These are phyloP conservation scores for Agapornis canus DNA, from an alignment of 2,797 vertebrate species.

Conservation along the genomic window DNA sequence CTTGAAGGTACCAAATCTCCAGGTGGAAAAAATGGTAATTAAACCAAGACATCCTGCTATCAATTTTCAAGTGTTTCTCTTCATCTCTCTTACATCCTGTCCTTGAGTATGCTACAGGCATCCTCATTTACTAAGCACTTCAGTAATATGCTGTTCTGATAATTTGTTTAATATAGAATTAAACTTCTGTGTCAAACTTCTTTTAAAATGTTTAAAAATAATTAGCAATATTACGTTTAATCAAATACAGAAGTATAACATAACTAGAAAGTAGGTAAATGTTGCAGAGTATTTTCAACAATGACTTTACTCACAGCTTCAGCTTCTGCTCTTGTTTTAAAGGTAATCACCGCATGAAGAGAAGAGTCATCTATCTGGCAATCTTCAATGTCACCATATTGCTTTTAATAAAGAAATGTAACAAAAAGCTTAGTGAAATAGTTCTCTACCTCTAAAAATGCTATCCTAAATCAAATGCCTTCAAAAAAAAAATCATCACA, in stretches of 20 bases:
- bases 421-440: conserved; percentile 44
- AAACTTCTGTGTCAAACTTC: neutral
- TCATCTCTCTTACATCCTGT: neutral
- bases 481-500: neutral
- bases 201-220: neutral
- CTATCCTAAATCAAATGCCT: neutral
- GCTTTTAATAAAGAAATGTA: conserved; percentile 77
- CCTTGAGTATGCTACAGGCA: neutral
- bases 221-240: neutral
- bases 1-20: neutral
- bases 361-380: conserved; percentile 90
- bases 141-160: neutral
- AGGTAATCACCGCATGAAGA: conserved; percentile 89
- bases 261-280: neutral
- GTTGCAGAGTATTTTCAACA: neutral
- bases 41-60: neutral
- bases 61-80: neutral
- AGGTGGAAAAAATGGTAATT: neutral
- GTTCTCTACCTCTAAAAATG: conserved; percentile 32
- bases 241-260: neutral
- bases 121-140: neutral
- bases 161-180: neutral
- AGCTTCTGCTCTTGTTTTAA: conserved; percentile 91
- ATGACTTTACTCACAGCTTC: conserved; percentile 86
- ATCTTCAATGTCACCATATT: conserved; percentile 98